Evolutionary conservation across 1,140 invertebrate genomes (phyloP).

Genomic region (Proctacanthus coquilletti): DNA sequence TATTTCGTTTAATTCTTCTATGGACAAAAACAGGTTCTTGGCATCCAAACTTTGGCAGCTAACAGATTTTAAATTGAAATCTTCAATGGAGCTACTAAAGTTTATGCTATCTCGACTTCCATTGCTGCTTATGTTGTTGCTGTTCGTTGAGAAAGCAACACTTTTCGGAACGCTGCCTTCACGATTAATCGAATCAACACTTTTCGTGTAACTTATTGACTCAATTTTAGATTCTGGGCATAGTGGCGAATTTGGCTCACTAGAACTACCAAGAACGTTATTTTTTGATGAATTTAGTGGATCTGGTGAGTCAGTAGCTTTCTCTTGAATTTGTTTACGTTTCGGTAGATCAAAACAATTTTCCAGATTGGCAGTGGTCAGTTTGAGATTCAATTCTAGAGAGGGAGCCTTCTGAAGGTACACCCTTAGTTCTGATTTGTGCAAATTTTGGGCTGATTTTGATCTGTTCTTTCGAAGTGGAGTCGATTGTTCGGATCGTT

Average conservation of each 20-base stretch:
- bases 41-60: constrained; percentile 26
- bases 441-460: constrained; percentile 23
- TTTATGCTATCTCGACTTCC: constrained; percentile 9
- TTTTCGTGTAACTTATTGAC: no score
- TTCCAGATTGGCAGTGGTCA: constrained; percentile 10
- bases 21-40: constrained; percentile 24
- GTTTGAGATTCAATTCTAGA: constrained; percentile 16
- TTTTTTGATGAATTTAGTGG: no score
- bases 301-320: no score
- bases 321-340: no score
- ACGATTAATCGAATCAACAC: no score
- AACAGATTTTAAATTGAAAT: constrained; percentile 26
- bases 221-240: no score
- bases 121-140: constrained; percentile 5
- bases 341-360: constrained; percentile 15
- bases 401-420: constrained; percentile 24
- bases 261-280: no score
- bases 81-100: constrained; percentile 10
- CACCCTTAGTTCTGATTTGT: constrained; percentile 21
- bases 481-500: neutral
- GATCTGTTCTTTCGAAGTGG: constrained; percentile 12
- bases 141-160: constrained; percentile 2
- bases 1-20: constrained; percentile 28
- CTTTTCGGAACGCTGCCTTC: no score
- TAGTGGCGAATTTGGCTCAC: no score